Evolutionary conservation across 2,113 vertebrate species (phyloP), one percentile per base, ranked within the genome.

Genomic region (Diglossa brunneiventris): DNA sequence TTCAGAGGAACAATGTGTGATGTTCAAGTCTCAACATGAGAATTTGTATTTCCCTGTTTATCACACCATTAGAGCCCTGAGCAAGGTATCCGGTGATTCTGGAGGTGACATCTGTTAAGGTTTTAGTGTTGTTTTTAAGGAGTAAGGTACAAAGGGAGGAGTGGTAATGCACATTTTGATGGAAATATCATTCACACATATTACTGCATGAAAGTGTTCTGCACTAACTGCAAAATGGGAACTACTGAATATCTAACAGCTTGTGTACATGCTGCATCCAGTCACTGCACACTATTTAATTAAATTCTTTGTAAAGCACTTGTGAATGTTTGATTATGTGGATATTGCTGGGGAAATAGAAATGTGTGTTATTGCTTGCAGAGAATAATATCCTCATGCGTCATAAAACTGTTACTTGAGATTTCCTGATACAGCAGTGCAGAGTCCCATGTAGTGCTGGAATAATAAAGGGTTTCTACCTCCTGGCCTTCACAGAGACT

Each of bases 311-410:
- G 86, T 72, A 96, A 96, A 92, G 70, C 41, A 83, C 62, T 93
- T 76, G 72, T 39, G 83, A 96, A 94, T 89, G 78, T 89, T 94
- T 87, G 89, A 96, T 92, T 94, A 95, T 76, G 83, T 95, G 92
- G 84, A 90, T 96, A 87, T 82, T 89, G 67, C 90, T 84, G 44
- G 47, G 62, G 75, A 97, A 77, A 96, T 69, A 88, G 83, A 68
- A 92, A 87, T 95, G 85, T 46, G 4, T 82, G 61, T 46, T 90
- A 81, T 47, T 94, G 70, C 69, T 89, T 83, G 46, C 52, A 81
- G 66, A 91, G 92, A 63, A 70, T 73, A 92, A 96, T 73, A 94
- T 89, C 59, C 69, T 90, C 50, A 79, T 77, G 84, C n/a, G 37
- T 80, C 63, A 94, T 63, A 84, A 89, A 77, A 95, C 66, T 56